A percentile compares a stretch with the other conserved stretches of the same genome.
Conservation (phyloP, 1,140 invertebrate genomes). For the Hylaeus volcanicus region DNA sequence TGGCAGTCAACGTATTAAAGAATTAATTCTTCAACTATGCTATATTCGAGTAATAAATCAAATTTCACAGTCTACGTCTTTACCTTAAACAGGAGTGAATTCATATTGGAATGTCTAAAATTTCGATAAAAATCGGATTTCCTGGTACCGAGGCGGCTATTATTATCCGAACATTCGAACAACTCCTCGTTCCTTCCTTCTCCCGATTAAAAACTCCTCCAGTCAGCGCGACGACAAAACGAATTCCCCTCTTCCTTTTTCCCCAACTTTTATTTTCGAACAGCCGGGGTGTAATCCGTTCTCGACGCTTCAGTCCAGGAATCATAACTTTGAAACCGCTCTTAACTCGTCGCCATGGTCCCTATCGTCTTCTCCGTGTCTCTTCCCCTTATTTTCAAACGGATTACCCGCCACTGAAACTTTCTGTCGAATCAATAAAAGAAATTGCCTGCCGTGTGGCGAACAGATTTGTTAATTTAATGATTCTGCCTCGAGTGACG, state of each 20-base stretch:
- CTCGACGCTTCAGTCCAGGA: background rate
- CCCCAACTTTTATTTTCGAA: slow-evolving; percentile 13
- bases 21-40: too few species aligned
- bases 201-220: background rate
- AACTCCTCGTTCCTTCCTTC: background rate
- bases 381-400: background rate
- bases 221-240: background rate
- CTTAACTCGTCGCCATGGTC: slow-evolving; percentile 4
- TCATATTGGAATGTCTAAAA: background rate
- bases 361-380: background rate
- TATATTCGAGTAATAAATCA: too few species aligned
- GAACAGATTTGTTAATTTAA: slow-evolving; percentile 50
- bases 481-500: slow-evolving; percentile 30
- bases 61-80: background rate
- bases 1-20: too few species aligned
- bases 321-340: slow-evolving; percentile 27
- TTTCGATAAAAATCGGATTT: background rate
- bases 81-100: slow-evolving; percentile 2
- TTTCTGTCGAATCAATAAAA: slow-evolving; percentile 43
- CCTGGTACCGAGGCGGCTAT: too few species aligned
- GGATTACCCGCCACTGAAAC: slow-evolving; percentile 23
- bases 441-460: slow-evolving; percentile 39
- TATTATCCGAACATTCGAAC: background rate
- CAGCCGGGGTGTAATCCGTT: background rate
- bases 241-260: background rate